phyloP scores from a whole-genome alignment of 1,140 invertebrate species.

The Diachasma alloeum region DNA sequence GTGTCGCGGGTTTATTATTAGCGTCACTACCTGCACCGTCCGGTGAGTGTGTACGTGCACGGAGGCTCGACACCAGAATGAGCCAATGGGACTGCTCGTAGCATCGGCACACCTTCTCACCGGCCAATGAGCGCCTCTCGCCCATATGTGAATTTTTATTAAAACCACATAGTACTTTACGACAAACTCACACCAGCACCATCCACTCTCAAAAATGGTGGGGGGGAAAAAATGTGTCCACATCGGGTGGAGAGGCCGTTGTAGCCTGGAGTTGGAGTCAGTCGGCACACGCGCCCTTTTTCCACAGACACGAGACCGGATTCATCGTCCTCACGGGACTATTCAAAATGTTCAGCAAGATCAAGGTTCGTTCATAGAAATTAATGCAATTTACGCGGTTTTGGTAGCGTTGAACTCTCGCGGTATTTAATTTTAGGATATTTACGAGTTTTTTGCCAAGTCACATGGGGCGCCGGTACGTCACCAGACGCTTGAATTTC shows the following conservation, averaged over 20 bases:
- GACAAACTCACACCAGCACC: background rate
- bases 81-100: slow-evolving; percentile 37
- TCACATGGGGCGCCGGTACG: background rate
- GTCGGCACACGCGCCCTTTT: background rate
- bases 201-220: background rate
- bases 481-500: background rate
- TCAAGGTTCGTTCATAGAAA: background rate
- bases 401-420: background rate
- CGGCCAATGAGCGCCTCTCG: background rate
- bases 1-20: background rate
- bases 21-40: background rate
- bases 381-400: background rate
- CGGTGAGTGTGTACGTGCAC: background rate
- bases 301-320: background rate
- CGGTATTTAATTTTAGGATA: background rate
- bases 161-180: background rate
- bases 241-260: background rate
- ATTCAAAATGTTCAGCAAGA: background rate
- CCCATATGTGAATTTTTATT: background rate
- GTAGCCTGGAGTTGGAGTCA: background rate
- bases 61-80: slow-evolving; percentile 35
- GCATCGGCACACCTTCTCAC: slow-evolving; percentile 39
- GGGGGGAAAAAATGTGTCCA: background rate
- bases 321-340: background rate
- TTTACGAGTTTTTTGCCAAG: background rate